phyloP scores from a whole-genome alignment of 2,113 vertebrate species.

The Pyxicephalus adspersus region DNA sequence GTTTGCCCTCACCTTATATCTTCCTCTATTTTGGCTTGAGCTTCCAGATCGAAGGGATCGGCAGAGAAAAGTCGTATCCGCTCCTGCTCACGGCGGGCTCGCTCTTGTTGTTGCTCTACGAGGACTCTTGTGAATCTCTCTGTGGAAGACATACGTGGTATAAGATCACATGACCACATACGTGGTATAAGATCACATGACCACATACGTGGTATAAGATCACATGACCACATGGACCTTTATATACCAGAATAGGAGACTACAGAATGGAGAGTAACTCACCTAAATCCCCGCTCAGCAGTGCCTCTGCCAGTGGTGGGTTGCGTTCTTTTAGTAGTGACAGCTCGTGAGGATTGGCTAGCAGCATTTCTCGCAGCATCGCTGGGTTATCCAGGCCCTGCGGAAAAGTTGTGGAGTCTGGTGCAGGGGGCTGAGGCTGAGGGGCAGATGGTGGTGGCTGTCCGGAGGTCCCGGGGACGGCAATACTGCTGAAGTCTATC shows the following conservation, averaged over 20 bases:
- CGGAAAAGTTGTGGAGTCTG: conserved; percentile 69
- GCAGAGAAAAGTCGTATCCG: conserved; percentile 92
- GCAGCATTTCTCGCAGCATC: conserved; percentile 91
- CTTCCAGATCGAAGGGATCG: conserved; percentile 96
- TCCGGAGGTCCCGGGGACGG: conserved; percentile 86
- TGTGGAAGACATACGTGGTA: conserved; percentile 62
- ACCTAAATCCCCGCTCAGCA: conserved; percentile 97
- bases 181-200: not conserved
- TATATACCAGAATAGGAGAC: too few relatives aligned
- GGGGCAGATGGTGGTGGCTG: conserved; percentile 61
- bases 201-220: not conserved
- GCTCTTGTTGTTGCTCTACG: conserved; percentile 93
- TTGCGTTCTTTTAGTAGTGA: conserved; percentile 96
- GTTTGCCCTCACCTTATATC: conserved; percentile 92
- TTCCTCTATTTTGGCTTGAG: conserved; percentile 98
- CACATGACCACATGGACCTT: not conserved
- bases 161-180: not conserved
- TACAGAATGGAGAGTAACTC: conserved; percentile 59
- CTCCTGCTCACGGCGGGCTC: conserved; percentile 91
- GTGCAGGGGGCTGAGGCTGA: conserved; percentile 58
- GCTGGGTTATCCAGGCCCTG: conserved; percentile 92
- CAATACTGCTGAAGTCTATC: conserved; percentile 96
- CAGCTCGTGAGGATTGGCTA: conserved; percentile 94
- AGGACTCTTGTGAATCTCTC: conserved; percentile 94
- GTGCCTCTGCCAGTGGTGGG: conserved; percentile 90